Base-by-base conservation (phyloP, 2,113 vertebrate species). In the Epinephelus fuscoguttatus region DNA sequence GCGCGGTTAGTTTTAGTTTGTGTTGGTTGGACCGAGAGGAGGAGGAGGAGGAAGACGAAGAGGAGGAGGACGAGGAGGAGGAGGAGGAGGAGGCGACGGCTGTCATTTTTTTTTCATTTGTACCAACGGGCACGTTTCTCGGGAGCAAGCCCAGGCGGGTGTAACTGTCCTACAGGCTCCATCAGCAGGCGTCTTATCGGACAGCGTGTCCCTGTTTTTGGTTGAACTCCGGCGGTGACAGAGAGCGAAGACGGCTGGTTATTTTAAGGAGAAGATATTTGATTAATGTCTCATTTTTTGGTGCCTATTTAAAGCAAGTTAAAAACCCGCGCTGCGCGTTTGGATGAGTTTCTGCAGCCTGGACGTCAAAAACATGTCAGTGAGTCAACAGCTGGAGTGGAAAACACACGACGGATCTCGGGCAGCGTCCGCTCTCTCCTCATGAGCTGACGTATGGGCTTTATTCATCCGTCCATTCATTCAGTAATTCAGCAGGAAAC, bases 1-100 rank as follows among this genome's bases (percentile, higher is more conserved):
- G 88, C 92, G 93, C 92, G 93, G 83, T 91, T 93, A 91, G 84
- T 91, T 93, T 93, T 91, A 82, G 91, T 93, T 91, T 93, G 89
- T 91, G 93, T 91, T 93, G 92, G 91, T 91, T 91, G 91, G 88
- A 91, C 81, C 72, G 83, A 75, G 84, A 80, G 80, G 87, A 90
- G 86, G 88, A 93, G 85, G 82, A 91, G 86, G 91, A 92, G 68
- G 87, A 79, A 5, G 85, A 80, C 0, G 85, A 82, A 2, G 82
- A 81, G 6, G 80, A 85, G 52, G 71, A 84, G 7, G 81, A 82
- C 19, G 84, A 73, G 53, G 80, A 69, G 50, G 88, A 82, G n/a
- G 60, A 66, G 67, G 78, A 84, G 88, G 89, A 75, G 88, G 89
- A 75, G 89, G 82, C 70, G 87, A 87, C 78, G 86, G 89, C 88